Percentiles rank a stretch among this genome's conserved stretches.
phyloP scores from a whole-genome alignment of 1,140 invertebrate species.

The Thaumatotibia leucotreta region DNA sequence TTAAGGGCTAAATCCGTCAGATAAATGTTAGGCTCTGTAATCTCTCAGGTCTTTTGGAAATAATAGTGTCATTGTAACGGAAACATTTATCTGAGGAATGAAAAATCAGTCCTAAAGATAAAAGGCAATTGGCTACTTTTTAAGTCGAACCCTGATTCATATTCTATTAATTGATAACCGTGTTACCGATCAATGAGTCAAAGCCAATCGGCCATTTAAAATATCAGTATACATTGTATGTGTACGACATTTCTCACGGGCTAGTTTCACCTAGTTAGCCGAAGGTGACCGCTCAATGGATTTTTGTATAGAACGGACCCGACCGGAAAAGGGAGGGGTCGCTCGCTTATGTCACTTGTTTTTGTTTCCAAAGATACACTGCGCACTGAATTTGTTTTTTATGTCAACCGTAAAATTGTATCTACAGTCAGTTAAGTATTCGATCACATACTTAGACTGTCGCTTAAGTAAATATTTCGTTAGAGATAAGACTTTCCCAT shows the following conservation, averaged over 20 bases:
- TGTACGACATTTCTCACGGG: constrained; percentile 53
- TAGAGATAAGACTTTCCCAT: constrained; percentile 23
- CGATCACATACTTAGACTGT: background rate
- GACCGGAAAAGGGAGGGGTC: constrained; percentile 53
- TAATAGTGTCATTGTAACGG: too few relatives aligned
- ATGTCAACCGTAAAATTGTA: constrained; percentile 10
- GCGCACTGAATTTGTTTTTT: constrained; percentile 17
- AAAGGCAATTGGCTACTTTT: background rate
- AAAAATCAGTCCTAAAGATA: background rate
- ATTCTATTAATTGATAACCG: background rate
- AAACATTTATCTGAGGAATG: too few relatives aligned
- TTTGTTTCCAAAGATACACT: constrained; percentile 38
- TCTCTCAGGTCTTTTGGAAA: too few relatives aligned
- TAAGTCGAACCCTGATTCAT: constrained; percentile 13
- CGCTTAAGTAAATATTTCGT: constrained; percentile 33
- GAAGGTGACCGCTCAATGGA: constrained; percentile 53
- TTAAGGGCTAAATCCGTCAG: too few relatives aligned
- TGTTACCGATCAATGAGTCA: background rate
- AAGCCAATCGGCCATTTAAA: background rate
- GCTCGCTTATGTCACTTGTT: constrained; percentile 39
- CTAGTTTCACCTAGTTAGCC: constrained; percentile 40
- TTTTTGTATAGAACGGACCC: constrained; percentile 33
- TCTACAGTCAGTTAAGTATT: background rate
- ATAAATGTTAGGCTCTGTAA: too few relatives aligned
- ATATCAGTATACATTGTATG: constrained; percentile 20